Percentiles rank a stretch among this genome's conserved stretches.
These are phyloP conservation scores for Tupaia tana DNA, from an alignment of 2,113 vertebrate genomes.

Conservation along the genomic window DNA sequence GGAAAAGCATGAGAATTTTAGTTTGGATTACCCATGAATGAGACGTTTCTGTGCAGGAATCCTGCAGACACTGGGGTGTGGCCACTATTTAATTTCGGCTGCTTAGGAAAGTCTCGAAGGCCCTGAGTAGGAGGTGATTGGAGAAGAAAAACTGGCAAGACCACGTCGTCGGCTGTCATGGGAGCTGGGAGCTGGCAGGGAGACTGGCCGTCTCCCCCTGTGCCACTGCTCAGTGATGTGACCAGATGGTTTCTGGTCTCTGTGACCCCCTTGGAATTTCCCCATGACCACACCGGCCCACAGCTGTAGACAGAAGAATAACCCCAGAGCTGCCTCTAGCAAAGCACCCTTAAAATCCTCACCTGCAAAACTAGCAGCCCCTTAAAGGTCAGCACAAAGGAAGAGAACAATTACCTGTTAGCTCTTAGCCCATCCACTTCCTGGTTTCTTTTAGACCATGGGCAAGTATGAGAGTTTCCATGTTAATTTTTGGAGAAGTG, in stretches of 20 bases:
- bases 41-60: not conserved
- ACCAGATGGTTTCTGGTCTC: not conserved
- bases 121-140: too few species aligned
- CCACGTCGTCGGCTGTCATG: not conserved
- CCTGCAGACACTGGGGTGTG: not conserved
- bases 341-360: not conserved
- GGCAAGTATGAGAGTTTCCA: not conserved
- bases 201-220: not conserved
- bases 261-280: conserved; percentile 41
- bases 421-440: not conserved
- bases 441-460: not conserved
- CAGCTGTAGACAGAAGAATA: not conserved
- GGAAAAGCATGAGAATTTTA: not conserved
- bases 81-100: not conserved
- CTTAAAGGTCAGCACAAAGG: not conserved
- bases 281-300: conserved; percentile 2
- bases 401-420: not conserved
- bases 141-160: not conserved
- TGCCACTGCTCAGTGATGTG: not conserved
- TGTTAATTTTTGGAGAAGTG: not conserved
- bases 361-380: not conserved
- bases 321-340: not conserved
- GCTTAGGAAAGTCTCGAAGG: not conserved
- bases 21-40: not conserved
- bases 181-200: not conserved